Conservation (phyloP, 2,113 vertebrate species). For the Lamprotornis superbus region DNA sequence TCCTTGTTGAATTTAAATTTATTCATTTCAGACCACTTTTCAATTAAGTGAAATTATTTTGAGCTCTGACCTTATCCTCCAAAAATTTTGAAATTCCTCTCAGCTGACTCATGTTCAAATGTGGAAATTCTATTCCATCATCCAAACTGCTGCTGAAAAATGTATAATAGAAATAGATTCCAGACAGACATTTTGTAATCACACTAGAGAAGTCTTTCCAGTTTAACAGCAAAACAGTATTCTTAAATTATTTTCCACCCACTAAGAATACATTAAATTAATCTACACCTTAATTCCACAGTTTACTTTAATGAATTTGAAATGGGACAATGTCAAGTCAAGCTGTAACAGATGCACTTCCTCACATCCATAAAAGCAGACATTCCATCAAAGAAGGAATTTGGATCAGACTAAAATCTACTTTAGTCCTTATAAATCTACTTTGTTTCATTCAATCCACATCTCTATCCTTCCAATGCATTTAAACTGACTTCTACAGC, state of each 20-base stretch:
- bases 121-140: not conserved
- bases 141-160: not conserved
- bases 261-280: not conserved
- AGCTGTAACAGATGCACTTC: not conserved
- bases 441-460: not conserved
- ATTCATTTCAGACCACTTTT: not conserved
- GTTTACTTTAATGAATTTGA: not conserved
- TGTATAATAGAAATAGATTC: not conserved
- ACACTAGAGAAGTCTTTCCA: not conserved
- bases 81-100: not conserved
- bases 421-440: not conserved
- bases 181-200: not conserved
- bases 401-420: not conserved
- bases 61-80: not conserved
- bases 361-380: not conserved
- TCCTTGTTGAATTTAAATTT: not conserved
- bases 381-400: not conserved
- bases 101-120: not conserved
- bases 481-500: not conserved
- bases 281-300: not conserved
- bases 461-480: not conserved
- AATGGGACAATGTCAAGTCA: not conserved
- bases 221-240: conserved; percentile 8
- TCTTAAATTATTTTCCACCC: not conserved
- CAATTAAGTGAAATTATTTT: not conserved